Conservation (phyloP, 2,113 vertebrate genomes). For the Phaetusa simplex region DNA sequence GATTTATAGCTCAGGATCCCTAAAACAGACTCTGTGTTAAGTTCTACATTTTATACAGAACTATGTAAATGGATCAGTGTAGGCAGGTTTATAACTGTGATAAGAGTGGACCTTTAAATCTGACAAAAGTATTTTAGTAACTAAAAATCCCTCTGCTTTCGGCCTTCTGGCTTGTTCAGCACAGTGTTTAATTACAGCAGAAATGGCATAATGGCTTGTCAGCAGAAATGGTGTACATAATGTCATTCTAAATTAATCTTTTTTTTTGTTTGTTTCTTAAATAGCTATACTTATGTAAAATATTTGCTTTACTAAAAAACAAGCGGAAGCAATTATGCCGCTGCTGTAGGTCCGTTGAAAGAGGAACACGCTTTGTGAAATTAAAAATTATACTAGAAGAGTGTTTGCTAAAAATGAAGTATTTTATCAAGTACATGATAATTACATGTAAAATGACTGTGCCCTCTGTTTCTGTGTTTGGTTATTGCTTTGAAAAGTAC, state of each 20-base stretch:
- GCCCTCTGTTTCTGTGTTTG: background rate
- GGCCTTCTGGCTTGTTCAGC: background rate
- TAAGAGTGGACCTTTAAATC: background rate
- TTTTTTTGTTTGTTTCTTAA: background rate
- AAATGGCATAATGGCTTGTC: background rate
- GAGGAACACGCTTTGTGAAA: background rate
- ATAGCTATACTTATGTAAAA: background rate
- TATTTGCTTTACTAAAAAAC: background rate
- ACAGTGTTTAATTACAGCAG: background rate
- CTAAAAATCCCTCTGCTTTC: background rate
- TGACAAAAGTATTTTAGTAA: background rate
- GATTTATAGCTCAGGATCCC: background rate
- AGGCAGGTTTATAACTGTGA: background rate
- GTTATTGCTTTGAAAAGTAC: background rate
- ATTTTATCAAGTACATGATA: background rate
- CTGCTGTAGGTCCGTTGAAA: background rate
- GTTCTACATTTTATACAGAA: background rate
- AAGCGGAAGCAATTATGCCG: background rate
- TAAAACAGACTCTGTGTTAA: background rate
- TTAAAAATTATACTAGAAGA: background rate
- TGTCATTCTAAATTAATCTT: background rate
- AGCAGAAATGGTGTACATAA: background rate
- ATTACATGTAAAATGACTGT: background rate
- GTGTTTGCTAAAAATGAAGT: background rate
- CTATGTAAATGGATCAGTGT: background rate